Evolutionary conservation across 2,888 invertebrate species (phyloP).

Genomic region (Hypomecis atomaria): DNA sequence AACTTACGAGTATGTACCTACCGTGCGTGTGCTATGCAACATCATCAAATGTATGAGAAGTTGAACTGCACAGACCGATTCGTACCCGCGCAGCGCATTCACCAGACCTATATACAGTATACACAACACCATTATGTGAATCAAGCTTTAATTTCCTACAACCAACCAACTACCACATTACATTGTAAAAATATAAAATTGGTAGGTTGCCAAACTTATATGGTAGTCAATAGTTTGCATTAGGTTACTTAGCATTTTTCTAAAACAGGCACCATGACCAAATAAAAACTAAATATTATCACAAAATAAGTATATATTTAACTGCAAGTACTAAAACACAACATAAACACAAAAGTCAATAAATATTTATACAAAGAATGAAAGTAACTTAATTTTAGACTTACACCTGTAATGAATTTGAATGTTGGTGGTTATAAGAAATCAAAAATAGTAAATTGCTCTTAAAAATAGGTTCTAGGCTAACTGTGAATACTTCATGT

Average conservation of each 20-base stretch:
- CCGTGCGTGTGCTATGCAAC: too few relatives aligned
- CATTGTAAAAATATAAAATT: conserved; percentile 24
- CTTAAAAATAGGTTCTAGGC: conserved; percentile 74
- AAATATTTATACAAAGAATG: conserved; percentile 55
- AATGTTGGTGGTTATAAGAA: conserved; percentile 71
- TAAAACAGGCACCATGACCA: conserved; percentile 7
- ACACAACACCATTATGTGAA: background rate
- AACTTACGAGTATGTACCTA: too few relatives aligned
- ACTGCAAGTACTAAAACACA: conserved; percentile 37
- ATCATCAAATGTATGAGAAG: too few relatives aligned
- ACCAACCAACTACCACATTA: conserved; percentile 43
- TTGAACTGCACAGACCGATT: too few relatives aligned
- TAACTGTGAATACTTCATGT: conserved; percentile 80
- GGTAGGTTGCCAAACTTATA: conserved; percentile 27
- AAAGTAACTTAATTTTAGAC: conserved; percentile 68
- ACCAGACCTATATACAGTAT: too few relatives aligned
- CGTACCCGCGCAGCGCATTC: too few relatives aligned
- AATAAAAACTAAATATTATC: conserved; percentile 48
- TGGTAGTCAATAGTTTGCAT: conserved; percentile 1
- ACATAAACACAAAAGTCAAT: conserved; percentile 45
- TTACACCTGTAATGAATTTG: conserved; percentile 69
- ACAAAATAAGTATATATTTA: conserved; percentile 40
- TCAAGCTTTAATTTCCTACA: conserved; percentile 37
- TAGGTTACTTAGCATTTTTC: conserved; percentile 9
- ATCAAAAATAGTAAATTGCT: conserved; percentile 73